Base-by-base conservation (phyloP, 1,140 invertebrate genomes). In the Platyura marginata region DNA sequence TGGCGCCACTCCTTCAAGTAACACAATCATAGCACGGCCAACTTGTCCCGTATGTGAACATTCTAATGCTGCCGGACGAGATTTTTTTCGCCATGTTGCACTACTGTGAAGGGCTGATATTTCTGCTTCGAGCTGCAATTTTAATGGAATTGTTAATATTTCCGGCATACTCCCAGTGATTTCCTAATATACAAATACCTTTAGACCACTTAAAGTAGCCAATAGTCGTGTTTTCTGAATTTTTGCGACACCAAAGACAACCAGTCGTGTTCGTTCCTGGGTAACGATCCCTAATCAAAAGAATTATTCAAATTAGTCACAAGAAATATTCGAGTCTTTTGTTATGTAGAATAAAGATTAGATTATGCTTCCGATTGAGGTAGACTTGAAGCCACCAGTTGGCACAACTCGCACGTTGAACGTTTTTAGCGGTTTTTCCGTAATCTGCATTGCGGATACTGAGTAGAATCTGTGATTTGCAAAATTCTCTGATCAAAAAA, bases 151-250 rank as follows among this genome's bases (percentile, higher is more conserved):
- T 29, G 6, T 29, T 29, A 8, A 29, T 29, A 29, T 29, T 29
- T 29, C 13, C 25, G 6, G 25, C 6, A 29, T 29, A 29, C 13
- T 29, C 25, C 13, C 13, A 40, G 15, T 22, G 8, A 15, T 20
- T 6, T n/a, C n/a, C n/a, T n/a, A n/a, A n/a, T n/a, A n/a, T n/a
- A n/a, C n/a, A n/a, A n/a, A 87, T 21, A 94, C 65, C 61, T 95
- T 94, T 13, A 96, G 66, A 0, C 91, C 91, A 54, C 89, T 93
- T 2, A 97, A 62, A 3, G 90, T 89, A 0, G 92, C 92, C 44
- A 92, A 63, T 4, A 95, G 63, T 23, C 85, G 72, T 0, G 89
- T 90, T 43, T 85, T 74, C 49, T 91, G 83, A 40, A 95, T 88
- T 56, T 83, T 79, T 13, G 77, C 79, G n/a, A 86, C 79, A 2